A percentile compares a stretch with the other conserved stretches of the same genome.
These are phyloP conservation scores for Lasioglossum oenotherae DNA, from an alignment of 2,888 invertebrate species.

Conservation along the genomic window DNA sequence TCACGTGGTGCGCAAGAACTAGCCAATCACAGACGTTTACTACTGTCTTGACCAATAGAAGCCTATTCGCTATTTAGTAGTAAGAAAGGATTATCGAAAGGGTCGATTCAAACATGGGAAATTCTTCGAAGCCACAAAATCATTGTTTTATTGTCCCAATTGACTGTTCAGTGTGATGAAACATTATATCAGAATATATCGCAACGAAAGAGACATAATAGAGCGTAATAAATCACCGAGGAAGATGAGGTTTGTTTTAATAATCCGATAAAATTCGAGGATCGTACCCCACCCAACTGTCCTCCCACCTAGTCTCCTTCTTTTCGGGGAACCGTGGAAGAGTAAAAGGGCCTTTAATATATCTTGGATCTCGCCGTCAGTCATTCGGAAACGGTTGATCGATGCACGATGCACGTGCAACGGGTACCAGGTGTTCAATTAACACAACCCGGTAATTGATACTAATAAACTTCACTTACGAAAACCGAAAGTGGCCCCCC, in stretches of 20 bases:
- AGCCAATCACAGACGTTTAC: neutral
- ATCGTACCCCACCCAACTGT: neutral
- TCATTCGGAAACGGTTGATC: conserved; percentile 33
- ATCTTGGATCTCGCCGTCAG: neutral
- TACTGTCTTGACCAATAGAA: neutral
- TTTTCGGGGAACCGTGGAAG: conserved; percentile 35
- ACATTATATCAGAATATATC: neutral
- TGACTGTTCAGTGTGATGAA: neutral
- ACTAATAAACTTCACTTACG: neutral
- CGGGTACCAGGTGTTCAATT: neutral
- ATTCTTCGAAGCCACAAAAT: neutral
- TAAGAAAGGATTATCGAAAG: neutral
- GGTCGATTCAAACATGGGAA: conserved; percentile 10
- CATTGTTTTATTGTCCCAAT: neutral
- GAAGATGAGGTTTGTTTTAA: neutral
- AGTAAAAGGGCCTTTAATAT: conserved; percentile 29
- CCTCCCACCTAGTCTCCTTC: conserved; percentile 18
- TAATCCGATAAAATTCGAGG: neutral
- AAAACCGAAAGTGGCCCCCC: neutral
- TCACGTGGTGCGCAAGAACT: neutral
- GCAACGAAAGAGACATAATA: neutral
- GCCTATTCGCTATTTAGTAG: neutral
- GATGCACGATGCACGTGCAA: neutral
- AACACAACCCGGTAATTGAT: neutral
- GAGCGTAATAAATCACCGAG: neutral